Evolutionary conservation across 2,797 vertebrate species (phyloP), one percentile per base, ranked within the genome.

Genomic region (Pipistrellus kuhlii): DNA sequence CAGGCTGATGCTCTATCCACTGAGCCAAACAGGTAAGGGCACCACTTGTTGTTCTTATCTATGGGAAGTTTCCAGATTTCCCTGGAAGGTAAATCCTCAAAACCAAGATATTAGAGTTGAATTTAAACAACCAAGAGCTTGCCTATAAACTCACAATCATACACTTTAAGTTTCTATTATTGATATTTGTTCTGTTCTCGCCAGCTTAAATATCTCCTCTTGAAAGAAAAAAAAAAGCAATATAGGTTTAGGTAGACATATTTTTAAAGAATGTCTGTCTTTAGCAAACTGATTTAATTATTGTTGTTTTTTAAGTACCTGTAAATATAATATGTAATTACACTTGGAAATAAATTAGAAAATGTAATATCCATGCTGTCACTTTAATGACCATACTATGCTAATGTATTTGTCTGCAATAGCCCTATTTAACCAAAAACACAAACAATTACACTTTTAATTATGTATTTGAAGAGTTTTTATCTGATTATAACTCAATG

Each of bases 401-500:
- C 62, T 86, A 96, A 96, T 94, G 77, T 95, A 95, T 85, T 97
- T 97, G 51, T 91, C 30, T 87, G 30, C 25, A 69, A 93, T 87
- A 71, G 13, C 57, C 59, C 14, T 87, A 92, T 4, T 82, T 93
- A 89, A 94, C 69, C 8, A 95, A 96, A 90, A 95, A 87, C 38
- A 88, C 84, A 91, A 96, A 69, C 81, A 38, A 30, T 96, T 87
- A 78, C 86, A 76, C 77, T 97, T 97, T 96, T 96, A 97, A 98
- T 98, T 98, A 97, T 93, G 88, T 95, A 84, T 94, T 97, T 97
- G 94, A 97, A 97, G 72, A 83, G 13, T 85, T 30, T 94, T 27
- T 35, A 78, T 76, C 35, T 94, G 32, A 88, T 85, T 93, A 73
- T 83, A 96, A 96, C 92, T 96, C 62, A 96, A 93, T 96, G 68